Percentiles rank a stretch among this genome's conserved stretches.
phyloP scores from a whole-genome alignment of 92 coral and sea anemone genomes.

The Actinernus sp. region DNA sequence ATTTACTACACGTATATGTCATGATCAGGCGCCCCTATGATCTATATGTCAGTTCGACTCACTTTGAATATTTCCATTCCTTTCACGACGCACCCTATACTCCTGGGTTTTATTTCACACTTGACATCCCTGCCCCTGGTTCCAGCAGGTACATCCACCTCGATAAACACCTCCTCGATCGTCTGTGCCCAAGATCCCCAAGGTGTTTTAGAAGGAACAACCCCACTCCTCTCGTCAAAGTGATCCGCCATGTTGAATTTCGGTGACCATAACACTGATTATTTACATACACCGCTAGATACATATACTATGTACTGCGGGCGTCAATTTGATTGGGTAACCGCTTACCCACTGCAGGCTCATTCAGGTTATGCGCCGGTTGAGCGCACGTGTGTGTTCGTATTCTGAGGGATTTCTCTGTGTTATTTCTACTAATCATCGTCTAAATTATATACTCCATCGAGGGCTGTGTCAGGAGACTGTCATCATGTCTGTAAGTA shows the following conservation, averaged over 20 bases:
- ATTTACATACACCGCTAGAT: too few species aligned
- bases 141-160: conserved; percentile 82
- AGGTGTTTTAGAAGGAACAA: conserved; percentile 82
- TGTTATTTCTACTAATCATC: neutral
- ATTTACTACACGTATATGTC: too few species aligned
- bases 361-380: conserved; percentile 52
- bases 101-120: conserved; percentile 80
- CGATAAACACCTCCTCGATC: conserved; percentile 94
- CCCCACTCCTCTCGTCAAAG: conserved; percentile 97
- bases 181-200: conserved; percentile 99
- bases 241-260: conserved; percentile 89
- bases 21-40: too few species aligned
- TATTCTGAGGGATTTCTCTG: conserved; percentile 1
- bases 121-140: conserved; percentile 85
- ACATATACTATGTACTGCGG: too few species aligned
- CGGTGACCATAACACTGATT: too few species aligned
- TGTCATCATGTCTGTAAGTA: conserved; percentile 42
- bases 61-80: conserved; percentile 86
- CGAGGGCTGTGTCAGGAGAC: conserved; percentile 1
- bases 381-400: conserved; percentile 53
- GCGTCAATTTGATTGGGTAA: too few species aligned
- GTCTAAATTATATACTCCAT: neutral
- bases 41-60: neutral
- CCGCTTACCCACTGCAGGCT: conserved; percentile 16
- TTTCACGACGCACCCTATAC: conserved; percentile 67